A percentile compares a stretch with the other conserved stretches of the same genome.
Conservation (phyloP, 2,888 invertebrate genomes). For the Bombylius discolor region DNA sequence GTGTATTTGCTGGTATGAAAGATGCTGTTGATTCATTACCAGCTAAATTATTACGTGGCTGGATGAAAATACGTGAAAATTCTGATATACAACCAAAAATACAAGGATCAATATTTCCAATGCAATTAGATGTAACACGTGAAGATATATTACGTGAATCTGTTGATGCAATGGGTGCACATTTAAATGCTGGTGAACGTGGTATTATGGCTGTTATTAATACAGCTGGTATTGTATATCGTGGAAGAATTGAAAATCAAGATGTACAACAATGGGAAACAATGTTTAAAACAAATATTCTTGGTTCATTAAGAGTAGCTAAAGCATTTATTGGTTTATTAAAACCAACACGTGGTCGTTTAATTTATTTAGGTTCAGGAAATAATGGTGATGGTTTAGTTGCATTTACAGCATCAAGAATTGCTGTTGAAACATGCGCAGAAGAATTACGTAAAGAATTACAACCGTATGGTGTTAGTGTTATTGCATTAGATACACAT, state of each 20-base stretch:
- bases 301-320: constrained; percentile 59
- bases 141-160: constrained; percentile 71
- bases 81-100: constrained; percentile 26
- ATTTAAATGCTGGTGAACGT: constrained; percentile 70
- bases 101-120: constrained; percentile 47
- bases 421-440: constrained; percentile 70
- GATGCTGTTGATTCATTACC: constrained; percentile 45
- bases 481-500: constrained; percentile 61
- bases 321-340: constrained; percentile 62
- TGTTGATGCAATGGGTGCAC: constrained; percentile 62
- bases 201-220: constrained; percentile 70
- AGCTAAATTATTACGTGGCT: constrained; percentile 46
- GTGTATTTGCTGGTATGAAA: constrained; percentile 62
- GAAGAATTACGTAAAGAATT: constrained; percentile 57
- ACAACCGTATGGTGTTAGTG: constrained; percentile 55
- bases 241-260: constrained; percentile 54
- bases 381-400: constrained; percentile 40
- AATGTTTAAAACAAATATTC: constrained; percentile 54
- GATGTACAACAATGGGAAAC: constrained; percentile 50
- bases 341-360: constrained; percentile 48
- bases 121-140: constrained; percentile 65
- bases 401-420: constrained; percentile 48
- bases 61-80: constrained; percentile 48
- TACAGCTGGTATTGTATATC: constrained; percentile 64
- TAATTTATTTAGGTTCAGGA: constrained; percentile 50